phyloP scores from a whole-genome alignment of 2,113 vertebrate genomes.

The Gulo gulo region DNA sequence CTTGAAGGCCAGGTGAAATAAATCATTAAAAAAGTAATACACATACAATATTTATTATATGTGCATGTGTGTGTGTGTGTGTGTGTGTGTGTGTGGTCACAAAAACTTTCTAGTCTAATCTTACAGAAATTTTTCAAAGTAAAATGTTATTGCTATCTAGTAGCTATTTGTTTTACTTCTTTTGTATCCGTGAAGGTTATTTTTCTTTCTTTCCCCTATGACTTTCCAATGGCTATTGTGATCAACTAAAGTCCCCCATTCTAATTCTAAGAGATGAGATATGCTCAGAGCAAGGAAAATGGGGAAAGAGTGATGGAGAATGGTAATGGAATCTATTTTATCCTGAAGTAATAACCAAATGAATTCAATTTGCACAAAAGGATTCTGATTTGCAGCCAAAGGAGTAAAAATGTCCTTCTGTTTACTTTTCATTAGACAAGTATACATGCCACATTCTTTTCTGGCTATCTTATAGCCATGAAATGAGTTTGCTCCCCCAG shows the following conservation, averaged over 20 bases:
- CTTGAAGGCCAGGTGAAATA: neutral
- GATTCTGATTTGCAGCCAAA: constrained; percentile 62
- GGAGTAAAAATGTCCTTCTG: constrained; percentile 39
- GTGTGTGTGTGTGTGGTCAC: neutral
- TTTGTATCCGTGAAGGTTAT: neutral
- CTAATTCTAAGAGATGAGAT: constrained; percentile 48
- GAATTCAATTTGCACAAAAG: constrained; percentile 64
- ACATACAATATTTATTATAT: neutral
- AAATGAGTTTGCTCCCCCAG: constrained; percentile 38
- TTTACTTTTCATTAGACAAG: constrained; percentile 61
- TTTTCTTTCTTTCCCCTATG: constrained; percentile 29
- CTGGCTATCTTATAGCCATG: neutral
- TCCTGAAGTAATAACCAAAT: constrained; percentile 64
- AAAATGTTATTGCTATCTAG: neutral
- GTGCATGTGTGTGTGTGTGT: too few relatives aligned
- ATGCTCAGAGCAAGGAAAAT: constrained; percentile 35
- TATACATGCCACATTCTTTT: constrained; percentile 36
- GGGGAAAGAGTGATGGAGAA: neutral
- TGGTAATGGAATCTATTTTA: constrained; percentile 55
- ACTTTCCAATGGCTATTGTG: neutral
- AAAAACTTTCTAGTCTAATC: neutral
- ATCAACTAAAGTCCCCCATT: constrained; percentile 14
- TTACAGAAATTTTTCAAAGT: constrained; percentile 17
- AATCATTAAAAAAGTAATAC: neutral
- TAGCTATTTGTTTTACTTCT: constrained; percentile 33